Percentiles rank a stretch among this genome's conserved stretches.
These are phyloP conservation scores for Crossocerus cetratus DNA, from an alignment of 2,888 invertebrate species.

Conservation along the genomic window DNA sequence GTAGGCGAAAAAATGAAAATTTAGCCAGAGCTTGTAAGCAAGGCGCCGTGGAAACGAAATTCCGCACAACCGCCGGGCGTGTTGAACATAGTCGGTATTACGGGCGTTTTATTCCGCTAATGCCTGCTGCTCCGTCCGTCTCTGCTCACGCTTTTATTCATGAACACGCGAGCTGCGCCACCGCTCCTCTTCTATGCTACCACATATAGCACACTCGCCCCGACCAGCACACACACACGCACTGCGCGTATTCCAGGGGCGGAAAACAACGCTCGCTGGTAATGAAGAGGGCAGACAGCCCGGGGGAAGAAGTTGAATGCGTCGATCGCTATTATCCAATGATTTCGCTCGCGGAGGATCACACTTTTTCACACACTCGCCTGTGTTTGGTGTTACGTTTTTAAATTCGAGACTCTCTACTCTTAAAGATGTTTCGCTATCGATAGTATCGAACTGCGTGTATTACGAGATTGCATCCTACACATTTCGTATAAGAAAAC, in stretches of 20 bases:
- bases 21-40: slow-evolving; percentile 41
- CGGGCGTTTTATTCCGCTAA: slow-evolving; percentile 58
- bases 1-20: slow-evolving; percentile 47
- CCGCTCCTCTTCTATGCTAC: slow-evolving; percentile 11
- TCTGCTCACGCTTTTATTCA: slow-evolving; percentile 57
- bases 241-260: slow-evolving; percentile 24
- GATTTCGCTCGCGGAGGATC: slow-evolving; percentile 7
- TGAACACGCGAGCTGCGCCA: slow-evolving; percentile 44
- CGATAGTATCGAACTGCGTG: too few relatives aligned
- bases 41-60: slow-evolving; percentile 53
- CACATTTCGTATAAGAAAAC: neutral
- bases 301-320: slow-evolving; percentile 15
- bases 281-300: slow-evolving; percentile 31
- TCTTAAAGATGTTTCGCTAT: too few relatives aligned
- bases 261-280: slow-evolving; percentile 31
- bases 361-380: neutral
- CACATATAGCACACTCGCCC: neutral
- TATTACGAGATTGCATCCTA: neutral
- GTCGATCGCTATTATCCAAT: slow-evolving; percentile 17
- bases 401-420: too few relatives aligned
- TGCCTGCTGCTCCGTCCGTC: slow-evolving; percentile 54
- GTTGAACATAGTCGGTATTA: slow-evolving; percentile 60
- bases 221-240: neutral
- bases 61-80: slow-evolving; percentile 56
- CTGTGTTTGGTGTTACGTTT: too few relatives aligned